These are phyloP conservation scores for Gnatocerus cornutus DNA, from an alignment of 2,888 invertebrate genomes.

Conservation along the genomic window DNA sequence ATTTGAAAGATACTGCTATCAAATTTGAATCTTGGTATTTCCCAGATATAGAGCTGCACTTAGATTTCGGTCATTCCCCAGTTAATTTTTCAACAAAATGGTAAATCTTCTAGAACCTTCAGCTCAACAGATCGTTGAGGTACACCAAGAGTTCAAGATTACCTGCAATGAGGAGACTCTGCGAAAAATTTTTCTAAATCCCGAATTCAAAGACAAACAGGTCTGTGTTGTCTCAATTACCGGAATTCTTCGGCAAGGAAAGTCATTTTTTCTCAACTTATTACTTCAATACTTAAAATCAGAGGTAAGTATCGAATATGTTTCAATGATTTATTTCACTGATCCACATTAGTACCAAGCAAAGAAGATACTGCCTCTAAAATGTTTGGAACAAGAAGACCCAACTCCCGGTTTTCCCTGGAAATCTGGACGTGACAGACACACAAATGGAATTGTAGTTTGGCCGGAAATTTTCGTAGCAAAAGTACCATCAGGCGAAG, in stretches of 20 bases:
- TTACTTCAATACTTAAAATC: slow-evolving; percentile 11
- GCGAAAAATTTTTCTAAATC: background rate
- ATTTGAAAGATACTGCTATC: too few species aligned
- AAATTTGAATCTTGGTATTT: too few species aligned
- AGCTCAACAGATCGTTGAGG: slow-evolving; percentile 1
- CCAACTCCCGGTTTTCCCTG: background rate
- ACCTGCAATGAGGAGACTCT: background rate
- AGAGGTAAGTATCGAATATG: background rate
- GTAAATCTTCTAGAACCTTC: background rate
- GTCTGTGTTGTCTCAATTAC: slow-evolving; percentile 10
- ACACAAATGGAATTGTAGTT: background rate
- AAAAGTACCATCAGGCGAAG: background rate
- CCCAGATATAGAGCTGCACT: too few species aligned
- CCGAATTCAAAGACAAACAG: slow-evolving; percentile 9
- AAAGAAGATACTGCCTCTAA: background rate
- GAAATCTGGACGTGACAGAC: background rate
- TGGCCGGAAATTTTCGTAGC: background rate
- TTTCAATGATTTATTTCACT: background rate
- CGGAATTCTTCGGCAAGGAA: slow-evolving; percentile 7
- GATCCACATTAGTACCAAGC: slow-evolving; percentile 9
- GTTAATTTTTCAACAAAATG: too few species aligned
- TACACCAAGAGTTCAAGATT: background rate
- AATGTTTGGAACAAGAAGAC: slow-evolving; percentile 11
- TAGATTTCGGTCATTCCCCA: too few species aligned
- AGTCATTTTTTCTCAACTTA: slow-evolving; percentile 25